Evolutionary conservation across 2,113 vertebrate genomes (phyloP), one percentile per base, ranked within the genome.

Genomic region (Callopanchax toddi): DNA sequence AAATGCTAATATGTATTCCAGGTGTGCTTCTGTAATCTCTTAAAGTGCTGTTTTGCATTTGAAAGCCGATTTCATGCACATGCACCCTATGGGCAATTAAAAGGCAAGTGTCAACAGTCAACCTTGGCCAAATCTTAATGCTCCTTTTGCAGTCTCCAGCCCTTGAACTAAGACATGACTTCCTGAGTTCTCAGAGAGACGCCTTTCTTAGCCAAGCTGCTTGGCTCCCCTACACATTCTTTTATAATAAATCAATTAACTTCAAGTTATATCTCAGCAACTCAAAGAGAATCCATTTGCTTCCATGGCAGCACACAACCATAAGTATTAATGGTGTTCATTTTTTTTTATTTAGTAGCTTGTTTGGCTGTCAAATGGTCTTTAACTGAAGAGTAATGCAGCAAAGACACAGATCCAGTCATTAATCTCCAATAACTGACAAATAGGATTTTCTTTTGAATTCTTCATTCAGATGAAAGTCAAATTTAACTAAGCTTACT

Each of bases 11-110:
- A 81, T 79, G 81, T 81, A 86, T 80, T 86, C 71, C 79, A 89
- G 82, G 82, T 79, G 78, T 75, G 82, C 87, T 65, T 79, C 70
- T 61, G 74, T 77, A 86, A 88, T 87, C 79, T 86, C 65, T 82
- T 84, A 81, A 84, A 91, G 76, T 86, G 78, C 78, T 77, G 59
- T 81, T 89, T 80, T 86, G 74, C 71, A 86, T 85, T 84, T 89
- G 74, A 79, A 84, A 81, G 76, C 83, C 69, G 79, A 83, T 69
- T 82, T 78, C 59, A 67, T 48, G 67, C 60, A 68, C 55, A 63
- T 65, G 55, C 63, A 76, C 70, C 86, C 68, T 67, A 46, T 17
- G 18, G 74, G 85, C 69, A 86, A 83, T 87, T 90, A 81, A 51
- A 32, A 78, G 70, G 77, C 62, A 75, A 79, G 77, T 83, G 79